A percentile compares a stretch with the other conserved stretches of the same genome.
These are phyloP conservation scores for Enteromius argenteus DNA, from an alignment of 2,797 vertebrate species.

Conservation along the genomic window DNA sequence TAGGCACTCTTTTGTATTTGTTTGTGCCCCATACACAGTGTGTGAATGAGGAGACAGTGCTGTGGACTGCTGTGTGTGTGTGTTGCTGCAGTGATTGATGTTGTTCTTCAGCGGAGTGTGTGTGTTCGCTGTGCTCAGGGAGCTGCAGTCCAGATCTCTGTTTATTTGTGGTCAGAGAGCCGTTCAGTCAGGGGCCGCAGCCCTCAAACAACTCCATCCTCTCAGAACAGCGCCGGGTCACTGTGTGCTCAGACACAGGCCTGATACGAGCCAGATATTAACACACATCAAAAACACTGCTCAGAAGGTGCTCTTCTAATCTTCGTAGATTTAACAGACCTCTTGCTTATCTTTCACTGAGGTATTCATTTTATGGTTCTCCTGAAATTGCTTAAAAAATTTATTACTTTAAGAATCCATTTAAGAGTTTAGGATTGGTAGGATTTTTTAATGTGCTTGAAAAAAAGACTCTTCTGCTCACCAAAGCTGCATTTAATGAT, in stretches of 20 bases:
- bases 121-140: constrained; percentile 70
- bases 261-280: background rate
- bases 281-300: background rate
- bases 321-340: background rate
- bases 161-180: constrained; percentile 80
- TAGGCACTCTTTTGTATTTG: constrained; percentile 46
- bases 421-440: background rate
- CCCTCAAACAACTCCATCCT: constrained; percentile 79
- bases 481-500: background rate
- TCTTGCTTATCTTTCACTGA: background rate
- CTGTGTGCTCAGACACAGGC: constrained; percentile 31
- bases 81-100: constrained; percentile 72
- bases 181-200: constrained; percentile 65
- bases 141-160: constrained; percentile 69
- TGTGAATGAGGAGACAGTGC: constrained; percentile 57
- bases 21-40: constrained; percentile 8
- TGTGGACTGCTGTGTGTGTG: constrained; percentile 24
- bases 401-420: background rate
- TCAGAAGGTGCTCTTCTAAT: background rate
- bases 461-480: background rate
- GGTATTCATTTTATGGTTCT: background rate
- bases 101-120: constrained; percentile 71
- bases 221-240: constrained; percentile 66
- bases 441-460: background rate
- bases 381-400: too few relatives aligned